A percentile compares a stretch with the other conserved stretches of the same genome.
Evolutionary conservation across 2,113 vertebrate genomes (phyloP).

Genomic region (Setophaga coronata): DNA sequence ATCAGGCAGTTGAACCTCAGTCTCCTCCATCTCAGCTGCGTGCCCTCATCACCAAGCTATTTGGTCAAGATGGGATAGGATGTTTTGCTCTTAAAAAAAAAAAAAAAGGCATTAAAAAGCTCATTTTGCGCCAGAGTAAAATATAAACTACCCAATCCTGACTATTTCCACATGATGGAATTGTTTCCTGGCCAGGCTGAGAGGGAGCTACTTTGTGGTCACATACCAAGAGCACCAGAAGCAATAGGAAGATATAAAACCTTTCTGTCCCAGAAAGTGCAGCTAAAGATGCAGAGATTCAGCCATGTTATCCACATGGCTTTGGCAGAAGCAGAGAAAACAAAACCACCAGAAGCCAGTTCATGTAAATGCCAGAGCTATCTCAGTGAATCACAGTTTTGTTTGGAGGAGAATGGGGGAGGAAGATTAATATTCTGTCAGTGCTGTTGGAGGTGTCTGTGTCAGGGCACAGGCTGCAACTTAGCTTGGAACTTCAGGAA

Average conservation of each 20-base stretch:
- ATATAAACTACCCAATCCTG: background rate
- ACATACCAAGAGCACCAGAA: background rate
- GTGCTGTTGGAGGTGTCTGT: background rate
- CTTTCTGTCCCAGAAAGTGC: background rate
- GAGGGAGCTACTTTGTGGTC: background rate
- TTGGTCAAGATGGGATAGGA: background rate
- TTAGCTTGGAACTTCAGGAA: background rate
- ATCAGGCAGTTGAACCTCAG: conserved; percentile 1
- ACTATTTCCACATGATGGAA: conserved; percentile 1
- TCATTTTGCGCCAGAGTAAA: background rate
- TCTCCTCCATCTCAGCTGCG: background rate
- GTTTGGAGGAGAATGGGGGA: background rate
- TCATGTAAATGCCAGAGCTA: background rate
- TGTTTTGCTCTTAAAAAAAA: background rate
- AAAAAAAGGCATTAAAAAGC: background rate
- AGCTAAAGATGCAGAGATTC: background rate
- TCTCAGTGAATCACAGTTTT: conserved; percentile 7
- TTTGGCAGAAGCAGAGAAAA: conserved; percentile 1
- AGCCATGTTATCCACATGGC: background rate
- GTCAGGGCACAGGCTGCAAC: background rate
- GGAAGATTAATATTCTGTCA: background rate
- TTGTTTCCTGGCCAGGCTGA: background rate
- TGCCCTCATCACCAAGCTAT: background rate
- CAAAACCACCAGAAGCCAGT: background rate
- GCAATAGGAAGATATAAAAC: background rate